Evolutionary conservation across 37 sponge, comb jelly and placozoan species (phyloP).

Genomic region (Lycopodina hypogea): DNA sequence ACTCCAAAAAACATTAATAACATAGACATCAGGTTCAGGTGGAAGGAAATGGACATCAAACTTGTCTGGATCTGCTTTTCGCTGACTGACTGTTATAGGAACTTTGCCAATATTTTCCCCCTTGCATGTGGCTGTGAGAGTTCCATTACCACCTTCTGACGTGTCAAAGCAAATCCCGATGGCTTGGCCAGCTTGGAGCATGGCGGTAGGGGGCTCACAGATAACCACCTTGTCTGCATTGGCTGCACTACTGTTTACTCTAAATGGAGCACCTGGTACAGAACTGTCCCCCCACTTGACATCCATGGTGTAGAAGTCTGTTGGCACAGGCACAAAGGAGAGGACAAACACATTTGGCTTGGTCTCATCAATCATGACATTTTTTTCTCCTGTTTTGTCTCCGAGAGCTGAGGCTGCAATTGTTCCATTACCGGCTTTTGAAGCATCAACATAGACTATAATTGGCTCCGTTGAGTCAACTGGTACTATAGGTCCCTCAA

Average conservation of each 20-base stretch:
- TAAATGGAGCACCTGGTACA: constrained; percentile 67
- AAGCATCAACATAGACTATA: constrained; percentile 36
- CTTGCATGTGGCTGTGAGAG: constrained; percentile 46
- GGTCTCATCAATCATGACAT: constrained; percentile 24
- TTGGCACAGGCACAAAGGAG: constrained; percentile 16
- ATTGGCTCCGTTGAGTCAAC: constrained; percentile 18
- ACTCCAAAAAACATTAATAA: constrained; percentile 50
- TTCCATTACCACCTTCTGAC: constrained; percentile 32
- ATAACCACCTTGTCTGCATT: constrained; percentile 40
- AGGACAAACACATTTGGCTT: constrained; percentile 37
- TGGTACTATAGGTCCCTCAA: constrained; percentile 46
- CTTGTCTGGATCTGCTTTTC: constrained; percentile 24
- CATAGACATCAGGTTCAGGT: constrained; percentile 52
- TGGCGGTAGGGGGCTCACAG: constrained; percentile 42
- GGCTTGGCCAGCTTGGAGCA: constrained; percentile 45
- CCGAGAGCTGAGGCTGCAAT: constrained; percentile 42
- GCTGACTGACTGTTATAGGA: constrained; percentile 35
- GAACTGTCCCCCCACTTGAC: constrained; percentile 44
- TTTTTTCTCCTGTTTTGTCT: constrained; percentile 16
- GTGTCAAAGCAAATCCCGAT: constrained; percentile 48
- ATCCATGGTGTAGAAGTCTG: constrained; percentile 47
- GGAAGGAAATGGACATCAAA: constrained; percentile 53
- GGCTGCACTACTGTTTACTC: constrained; percentile 28
- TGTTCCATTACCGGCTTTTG: constrained; percentile 57
- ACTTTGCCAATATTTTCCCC: constrained; percentile 50